Percentiles rank a stretch among this genome's conserved stretches.
These are phyloP conservation scores for Sebastes minor DNA, from an alignment of 2,797 vertebrate species.

Conservation along the genomic window DNA sequence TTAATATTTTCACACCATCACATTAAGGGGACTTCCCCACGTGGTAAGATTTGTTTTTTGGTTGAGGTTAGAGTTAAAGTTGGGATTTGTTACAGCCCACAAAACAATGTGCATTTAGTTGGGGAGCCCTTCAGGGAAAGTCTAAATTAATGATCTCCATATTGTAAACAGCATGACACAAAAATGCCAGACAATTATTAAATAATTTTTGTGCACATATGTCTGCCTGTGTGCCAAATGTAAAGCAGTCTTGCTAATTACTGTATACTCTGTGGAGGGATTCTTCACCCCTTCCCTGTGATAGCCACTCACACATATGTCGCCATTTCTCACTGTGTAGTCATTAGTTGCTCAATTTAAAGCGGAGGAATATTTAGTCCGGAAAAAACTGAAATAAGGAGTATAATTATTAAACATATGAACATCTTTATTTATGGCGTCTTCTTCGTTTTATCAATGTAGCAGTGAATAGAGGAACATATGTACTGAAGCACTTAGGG, in stretches of 20 bases:
- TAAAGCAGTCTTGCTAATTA: slow-evolving; percentile 46
- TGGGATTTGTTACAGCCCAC: neutral
- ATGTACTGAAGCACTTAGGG: slow-evolving; percentile 15
- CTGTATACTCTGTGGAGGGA: slow-evolving; percentile 11
- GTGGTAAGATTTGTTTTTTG: neutral
- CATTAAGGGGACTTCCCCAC: neutral
- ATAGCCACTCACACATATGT: slow-evolving; percentile 14
- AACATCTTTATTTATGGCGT: slow-evolving; percentile 23
- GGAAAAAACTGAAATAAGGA: neutral
- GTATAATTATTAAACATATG: slow-evolving; percentile 33
- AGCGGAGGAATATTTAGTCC: slow-evolving; percentile 20
- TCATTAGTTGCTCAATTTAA: slow-evolving; percentile 43
- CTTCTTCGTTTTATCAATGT: slow-evolving; percentile 24
- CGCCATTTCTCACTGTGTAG: slow-evolving; percentile 8
- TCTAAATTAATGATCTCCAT: slow-evolving; percentile 1
- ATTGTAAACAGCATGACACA: neutral
- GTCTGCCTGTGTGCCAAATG: neutral
- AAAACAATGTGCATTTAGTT: neutral
- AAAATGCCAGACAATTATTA: slow-evolving; percentile 6
- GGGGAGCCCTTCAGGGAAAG: neutral
- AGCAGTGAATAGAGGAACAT: slow-evolving; percentile 35
- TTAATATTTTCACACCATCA: slow-evolving; percentile 1
- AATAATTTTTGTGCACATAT: neutral
- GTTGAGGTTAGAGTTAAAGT: neutral
- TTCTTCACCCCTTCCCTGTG: slow-evolving; percentile 27